Percentiles rank a stretch among this genome's conserved stretches.
These are phyloP conservation scores for Philonicus albiceps DNA, from an alignment of 2,888 invertebrate genomes.

Conservation along the genomic window DNA sequence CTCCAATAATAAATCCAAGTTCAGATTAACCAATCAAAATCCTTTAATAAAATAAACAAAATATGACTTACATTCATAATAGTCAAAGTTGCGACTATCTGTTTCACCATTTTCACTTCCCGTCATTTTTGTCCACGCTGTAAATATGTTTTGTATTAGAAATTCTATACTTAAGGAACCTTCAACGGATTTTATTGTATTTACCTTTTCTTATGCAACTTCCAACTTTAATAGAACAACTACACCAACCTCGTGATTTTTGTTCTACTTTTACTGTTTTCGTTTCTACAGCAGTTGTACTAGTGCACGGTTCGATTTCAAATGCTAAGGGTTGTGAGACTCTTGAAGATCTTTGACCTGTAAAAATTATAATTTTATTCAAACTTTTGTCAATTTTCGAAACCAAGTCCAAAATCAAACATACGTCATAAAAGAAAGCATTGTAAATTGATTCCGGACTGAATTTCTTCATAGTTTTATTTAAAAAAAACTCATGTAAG, in stretches of 20 bases:
- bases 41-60: neutral
- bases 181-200: neutral
- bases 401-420: too few species aligned
- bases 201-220: neutral
- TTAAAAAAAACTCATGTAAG: too few species aligned
- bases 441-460: too few species aligned
- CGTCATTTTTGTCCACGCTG: neutral
- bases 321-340: neutral
- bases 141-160: neutral
- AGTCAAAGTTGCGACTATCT: neutral
- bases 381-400: neutral
- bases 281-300: neutral
- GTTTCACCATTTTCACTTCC: neutral
- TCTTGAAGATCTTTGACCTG: neutral
- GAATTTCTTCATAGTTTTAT: too few species aligned
- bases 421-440: neutral
- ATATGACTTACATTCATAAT: neutral
- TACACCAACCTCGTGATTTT: neutral
- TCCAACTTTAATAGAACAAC: neutral
- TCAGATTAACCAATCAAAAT: neutral
- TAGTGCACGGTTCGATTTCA: neutral
- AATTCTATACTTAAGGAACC: neutral
- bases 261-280: neutral
- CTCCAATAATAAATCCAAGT: too few species aligned
- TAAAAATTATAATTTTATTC: neutral